Conservation (phyloP, 1,140 invertebrate species). For the Saccostrea echinata region DNA sequence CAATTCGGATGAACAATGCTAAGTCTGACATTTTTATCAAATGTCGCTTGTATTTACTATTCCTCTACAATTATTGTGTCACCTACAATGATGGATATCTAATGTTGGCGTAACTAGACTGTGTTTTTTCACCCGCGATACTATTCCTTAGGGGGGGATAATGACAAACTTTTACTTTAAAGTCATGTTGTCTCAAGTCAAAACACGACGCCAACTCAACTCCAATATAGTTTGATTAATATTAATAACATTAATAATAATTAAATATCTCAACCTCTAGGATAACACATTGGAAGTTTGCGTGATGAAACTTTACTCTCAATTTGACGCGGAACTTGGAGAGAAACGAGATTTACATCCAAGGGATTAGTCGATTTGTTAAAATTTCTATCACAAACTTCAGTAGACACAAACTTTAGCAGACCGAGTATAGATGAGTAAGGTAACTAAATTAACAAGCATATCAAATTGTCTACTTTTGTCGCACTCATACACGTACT, state of each 20-base stretch:
- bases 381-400: not conserved
- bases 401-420: not conserved
- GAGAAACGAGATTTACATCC: not conserved
- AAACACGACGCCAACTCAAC: not conserved
- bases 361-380: not conserved
- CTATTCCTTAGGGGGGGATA: not conserved
- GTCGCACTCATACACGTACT: not conserved
- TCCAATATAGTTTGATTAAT: not conserved
- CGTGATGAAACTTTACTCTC: not conserved
- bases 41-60: not conserved
- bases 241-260: not conserved
- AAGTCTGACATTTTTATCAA: not conserved
- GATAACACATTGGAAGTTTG: not conserved
- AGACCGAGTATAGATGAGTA: not conserved
- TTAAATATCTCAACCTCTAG: not conserved
- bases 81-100: not conserved
- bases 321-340: not conserved
- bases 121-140: not conserved
- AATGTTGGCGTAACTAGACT: not conserved
- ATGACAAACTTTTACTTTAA: not conserved
- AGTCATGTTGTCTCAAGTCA: not conserved
- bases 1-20: not conserved
- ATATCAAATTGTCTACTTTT: not conserved
- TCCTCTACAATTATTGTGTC: not conserved
- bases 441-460: not conserved